Percentiles rank a stretch among this genome's conserved stretches.
Evolutionary conservation across 2,797 vertebrate species (phyloP).

Genomic region (Pogoniulus pusillus): DNA sequence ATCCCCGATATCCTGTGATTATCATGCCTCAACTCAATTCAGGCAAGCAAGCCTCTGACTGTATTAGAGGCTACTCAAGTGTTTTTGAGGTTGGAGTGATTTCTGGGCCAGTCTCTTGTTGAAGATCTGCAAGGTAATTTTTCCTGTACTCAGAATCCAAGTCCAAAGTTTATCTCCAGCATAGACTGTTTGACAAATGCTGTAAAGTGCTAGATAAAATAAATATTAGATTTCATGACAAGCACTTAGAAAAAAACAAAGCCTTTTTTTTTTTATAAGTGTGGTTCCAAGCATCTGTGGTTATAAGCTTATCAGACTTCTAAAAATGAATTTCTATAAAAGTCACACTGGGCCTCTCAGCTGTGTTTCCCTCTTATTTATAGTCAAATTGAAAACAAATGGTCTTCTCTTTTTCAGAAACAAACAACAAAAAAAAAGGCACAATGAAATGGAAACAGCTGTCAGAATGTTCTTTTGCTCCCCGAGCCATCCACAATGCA

Average conservation of each 20-base stretch:
- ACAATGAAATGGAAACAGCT: conserved; percentile 84
- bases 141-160: background rate
- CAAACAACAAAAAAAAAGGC: conserved; percentile 16
- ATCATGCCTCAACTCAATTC: background rate
- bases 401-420: conserved; percentile 58
- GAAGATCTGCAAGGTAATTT: background rate
- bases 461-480: conserved; percentile 80
- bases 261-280: conserved; percentile 67
- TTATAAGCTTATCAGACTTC: conserved; percentile 77
- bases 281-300: conserved; percentile 75
- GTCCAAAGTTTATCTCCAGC: background rate
- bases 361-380: conserved; percentile 87
- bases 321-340: conserved; percentile 75
- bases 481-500: conserved; percentile 59
- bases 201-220: conserved; percentile 60
- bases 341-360: conserved; percentile 76
- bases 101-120: background rate
- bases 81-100: background rate
- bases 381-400: conserved; percentile 87
- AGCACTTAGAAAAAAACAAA: background rate
- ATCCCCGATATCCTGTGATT: too few relatives aligned
- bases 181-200: conserved; percentile 36
- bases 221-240: conserved; percentile 57
- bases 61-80: background rate
- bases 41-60: background rate